Evolutionary conservation across 2,888 invertebrate species (phyloP), one percentile per base, ranked within the genome.

Genomic region (Drosophila paramelanica): DNA sequence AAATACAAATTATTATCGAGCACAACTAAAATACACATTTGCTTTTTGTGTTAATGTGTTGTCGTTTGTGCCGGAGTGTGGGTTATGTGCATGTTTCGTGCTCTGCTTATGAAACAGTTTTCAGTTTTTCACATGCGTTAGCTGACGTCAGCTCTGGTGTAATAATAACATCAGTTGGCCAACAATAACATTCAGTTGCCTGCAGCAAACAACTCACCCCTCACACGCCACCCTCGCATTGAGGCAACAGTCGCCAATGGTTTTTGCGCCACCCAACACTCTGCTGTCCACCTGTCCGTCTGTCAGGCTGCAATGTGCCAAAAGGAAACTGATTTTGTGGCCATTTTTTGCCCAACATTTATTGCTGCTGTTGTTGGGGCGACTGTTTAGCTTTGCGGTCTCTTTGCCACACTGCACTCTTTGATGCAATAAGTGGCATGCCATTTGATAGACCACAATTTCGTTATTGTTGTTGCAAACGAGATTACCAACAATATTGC

Each of bases 341-440:
- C 50, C 52, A 51, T 61, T 76, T 70, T 70, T 25, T 31, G 46
- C 17, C 13, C 41, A 71, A 60, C 59, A 61, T 71, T 59, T 75
- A 61, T 60, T 25, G 33, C 23, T 50, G 25, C 23, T 50, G 25
- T 25, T 39, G 52, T 65, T 68, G 73, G 23, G 61, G 50, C 42
- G 41, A 51, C 41, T 52, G 41, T 58, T 66, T 51, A 66, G 50
- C 55, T 43, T 50, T 72, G 66, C 41, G 62, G 70, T 53, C 41
- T 67, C 25, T 33, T 20, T 53, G 39, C 58, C 72, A 50, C 71
- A 53, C 38, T 43, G 27, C 41, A 52, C 45, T 60, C 51, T 51
- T 62, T 77, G 81, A 67, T 67, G 78, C 78, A 81, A 79, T 79
- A 81, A 77, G 78, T 78, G 78, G 81, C 72, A 75, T 81, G 75